These are phyloP conservation scores for Vipera latastei DNA, from an alignment of 2,797 vertebrate species.

Conservation along the genomic window DNA sequence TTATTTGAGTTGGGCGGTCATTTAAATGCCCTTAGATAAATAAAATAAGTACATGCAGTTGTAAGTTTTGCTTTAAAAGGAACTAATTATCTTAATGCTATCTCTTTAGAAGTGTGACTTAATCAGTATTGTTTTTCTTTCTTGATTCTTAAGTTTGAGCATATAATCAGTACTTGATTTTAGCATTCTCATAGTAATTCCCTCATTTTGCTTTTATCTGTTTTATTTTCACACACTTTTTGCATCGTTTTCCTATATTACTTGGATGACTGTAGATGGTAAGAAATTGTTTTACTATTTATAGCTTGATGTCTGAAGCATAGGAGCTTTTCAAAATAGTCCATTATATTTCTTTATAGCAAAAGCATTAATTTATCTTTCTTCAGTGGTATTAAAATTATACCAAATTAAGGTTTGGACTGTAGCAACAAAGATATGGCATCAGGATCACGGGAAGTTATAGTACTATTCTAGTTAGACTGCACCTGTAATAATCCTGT, in stretches of 20 bases:
- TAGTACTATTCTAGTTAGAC: too few species aligned
- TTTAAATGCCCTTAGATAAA: not conserved
- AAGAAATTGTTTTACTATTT: slow-evolving; percentile 38
- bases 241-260: slow-evolving; percentile 36
- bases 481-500: too few species aligned
- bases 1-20: not conserved
- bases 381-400: not conserved
- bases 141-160: not conserved
- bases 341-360: not conserved
- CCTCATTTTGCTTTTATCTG: slow-evolving; percentile 31
- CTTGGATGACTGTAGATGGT: slow-evolving; percentile 63
- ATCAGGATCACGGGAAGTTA: too few species aligned
- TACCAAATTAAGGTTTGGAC: too few species aligned
- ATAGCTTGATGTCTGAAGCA: not conserved
- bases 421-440: too few species aligned
- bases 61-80: not conserved
- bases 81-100: not conserved
- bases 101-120: not conserved
- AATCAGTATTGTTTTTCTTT: not conserved
- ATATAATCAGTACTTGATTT: slow-evolving; percentile 25
- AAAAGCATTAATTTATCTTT: not conserved
- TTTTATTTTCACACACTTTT: slow-evolving; percentile 42
- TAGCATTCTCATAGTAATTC: slow-evolving; percentile 4
- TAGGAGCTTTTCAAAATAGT: not conserved
- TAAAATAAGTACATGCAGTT: not conserved